Percentiles rank a stretch among this genome's conserved stretches.
These are phyloP conservation scores for Choreutis nemorana DNA, from an alignment of 2,888 invertebrate species.

Conservation along the genomic window DNA sequence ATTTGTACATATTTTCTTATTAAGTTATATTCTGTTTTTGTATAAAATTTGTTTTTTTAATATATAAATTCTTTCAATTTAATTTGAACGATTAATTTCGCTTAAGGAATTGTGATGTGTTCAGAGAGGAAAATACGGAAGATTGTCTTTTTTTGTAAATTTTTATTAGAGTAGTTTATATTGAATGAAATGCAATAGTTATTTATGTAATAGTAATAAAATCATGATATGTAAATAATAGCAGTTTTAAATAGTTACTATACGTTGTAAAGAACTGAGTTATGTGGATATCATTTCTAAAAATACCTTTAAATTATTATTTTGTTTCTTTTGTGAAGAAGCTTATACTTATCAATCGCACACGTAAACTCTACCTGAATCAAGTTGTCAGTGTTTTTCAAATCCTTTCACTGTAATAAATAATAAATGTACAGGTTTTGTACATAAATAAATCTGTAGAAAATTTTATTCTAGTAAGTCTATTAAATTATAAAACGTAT, in stretches of 20 bases:
- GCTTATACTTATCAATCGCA: too few species aligned
- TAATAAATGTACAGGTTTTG: too few species aligned
- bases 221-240: constrained; percentile 54
- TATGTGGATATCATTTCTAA: constrained; percentile 22
- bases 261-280: constrained; percentile 19
- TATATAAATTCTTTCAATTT: constrained; percentile 21
- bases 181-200: constrained; percentile 63
- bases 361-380: too few species aligned
- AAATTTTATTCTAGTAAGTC: constrained; percentile 28
- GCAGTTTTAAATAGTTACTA: constrained; percentile 35
- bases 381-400: too few species aligned
- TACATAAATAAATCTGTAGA: too few species aligned
- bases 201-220: constrained; percentile 60
- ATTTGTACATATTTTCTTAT: constrained; percentile 56
- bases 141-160: constrained; percentile 46
- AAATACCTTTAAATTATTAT: constrained; percentile 5
- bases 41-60: constrained; percentile 36
- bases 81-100: constrained; percentile 28
- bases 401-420: too few species aligned
- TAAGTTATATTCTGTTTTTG: constrained; percentile 62
- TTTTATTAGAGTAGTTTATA: constrained; percentile 51
- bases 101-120: constrained; percentile 61
- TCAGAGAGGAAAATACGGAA: constrained; percentile 40
- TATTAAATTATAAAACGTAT: constrained; percentile 27
- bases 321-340: too few species aligned